These are phyloP conservation scores for Ciconia maguari DNA, from an alignment of 2,113 vertebrate genomes.

Conservation along the genomic window DNA sequence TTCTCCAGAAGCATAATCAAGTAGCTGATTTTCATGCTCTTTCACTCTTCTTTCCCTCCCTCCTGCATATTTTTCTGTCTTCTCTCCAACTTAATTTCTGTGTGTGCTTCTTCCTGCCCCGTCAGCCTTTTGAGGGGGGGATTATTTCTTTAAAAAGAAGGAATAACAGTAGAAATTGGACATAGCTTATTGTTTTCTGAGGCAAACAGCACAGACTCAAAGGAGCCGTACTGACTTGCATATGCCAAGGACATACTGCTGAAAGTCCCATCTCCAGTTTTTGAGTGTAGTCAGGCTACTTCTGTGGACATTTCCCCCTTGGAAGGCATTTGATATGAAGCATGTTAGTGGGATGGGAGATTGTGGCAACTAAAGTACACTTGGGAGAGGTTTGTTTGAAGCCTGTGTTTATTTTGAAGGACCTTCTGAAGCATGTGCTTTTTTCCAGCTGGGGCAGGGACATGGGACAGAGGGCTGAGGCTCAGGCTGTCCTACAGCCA, in stretches of 20 bases:
- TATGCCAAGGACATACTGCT: not conserved
- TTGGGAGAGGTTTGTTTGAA: not conserved
- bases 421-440: not conserved
- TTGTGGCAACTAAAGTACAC: not conserved
- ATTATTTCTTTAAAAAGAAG: not conserved
- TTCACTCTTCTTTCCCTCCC: not conserved
- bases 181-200: not conserved
- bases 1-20: slow-evolving; percentile 51
- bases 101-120: not conserved
- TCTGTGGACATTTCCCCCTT: not conserved
- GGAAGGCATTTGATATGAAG: not conserved
- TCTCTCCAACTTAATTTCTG: not conserved
- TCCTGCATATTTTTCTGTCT: not conserved
- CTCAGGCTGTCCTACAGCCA: not conserved
- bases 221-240: not conserved
- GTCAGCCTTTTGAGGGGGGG: not conserved
- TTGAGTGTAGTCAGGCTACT: not conserved
- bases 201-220: not conserved
- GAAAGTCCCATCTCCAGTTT: not conserved
- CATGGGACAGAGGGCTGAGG: not conserved
- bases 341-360: not conserved
- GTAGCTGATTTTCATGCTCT: slow-evolving; percentile 7
- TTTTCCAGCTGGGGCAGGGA: not conserved
- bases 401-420: not conserved
- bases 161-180: not conserved